A percentile compares a stretch with the other conserved stretches of the same genome.
These are phyloP conservation scores for Apodemia hepburni DNA, from an alignment of 2,888 invertebrate genomes.

Conservation along the genomic window DNA sequence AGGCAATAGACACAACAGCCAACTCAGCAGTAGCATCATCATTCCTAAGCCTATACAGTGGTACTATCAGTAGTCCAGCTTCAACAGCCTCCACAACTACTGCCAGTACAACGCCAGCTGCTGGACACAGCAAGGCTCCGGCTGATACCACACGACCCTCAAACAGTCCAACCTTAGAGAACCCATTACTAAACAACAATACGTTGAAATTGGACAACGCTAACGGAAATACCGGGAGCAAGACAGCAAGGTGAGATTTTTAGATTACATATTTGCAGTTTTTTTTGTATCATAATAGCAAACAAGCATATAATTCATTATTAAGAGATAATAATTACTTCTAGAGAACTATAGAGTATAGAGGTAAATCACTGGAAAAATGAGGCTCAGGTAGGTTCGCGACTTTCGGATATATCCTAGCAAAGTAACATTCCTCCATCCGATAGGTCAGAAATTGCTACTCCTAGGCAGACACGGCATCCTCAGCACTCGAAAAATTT, in stretches of 20 bases:
- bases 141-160: conserved; percentile 61
- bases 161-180: conserved; percentile 60
- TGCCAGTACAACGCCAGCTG: conserved; percentile 43
- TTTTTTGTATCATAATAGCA: too few species aligned
- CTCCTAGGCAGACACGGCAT: too few species aligned
- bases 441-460: too few species aligned
- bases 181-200: conserved; percentile 64
- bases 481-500: too few species aligned
- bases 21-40: conserved; percentile 75
- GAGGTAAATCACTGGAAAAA: too few species aligned
- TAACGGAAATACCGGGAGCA: conserved; percentile 71
- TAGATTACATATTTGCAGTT: too few species aligned
- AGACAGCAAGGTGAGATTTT: conserved; percentile 58
- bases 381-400: too few species aligned
- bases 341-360: too few species aligned
- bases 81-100: conserved; percentile 55
- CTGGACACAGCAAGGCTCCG: conserved; percentile 57
- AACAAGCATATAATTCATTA: too few species aligned
- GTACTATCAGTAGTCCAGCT: conserved; percentile 67
- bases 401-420: too few species aligned
- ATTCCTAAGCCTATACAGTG: conserved; percentile 74
- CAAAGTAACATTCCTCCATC: too few species aligned
- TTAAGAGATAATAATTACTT: too few species aligned
- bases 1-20: conserved; percentile 82
- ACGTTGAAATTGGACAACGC: conserved; percentile 70